Evolutionary conservation across 1,140 invertebrate genomes (phyloP).

Genomic region (Lepeophtheirus salmonis): DNA sequence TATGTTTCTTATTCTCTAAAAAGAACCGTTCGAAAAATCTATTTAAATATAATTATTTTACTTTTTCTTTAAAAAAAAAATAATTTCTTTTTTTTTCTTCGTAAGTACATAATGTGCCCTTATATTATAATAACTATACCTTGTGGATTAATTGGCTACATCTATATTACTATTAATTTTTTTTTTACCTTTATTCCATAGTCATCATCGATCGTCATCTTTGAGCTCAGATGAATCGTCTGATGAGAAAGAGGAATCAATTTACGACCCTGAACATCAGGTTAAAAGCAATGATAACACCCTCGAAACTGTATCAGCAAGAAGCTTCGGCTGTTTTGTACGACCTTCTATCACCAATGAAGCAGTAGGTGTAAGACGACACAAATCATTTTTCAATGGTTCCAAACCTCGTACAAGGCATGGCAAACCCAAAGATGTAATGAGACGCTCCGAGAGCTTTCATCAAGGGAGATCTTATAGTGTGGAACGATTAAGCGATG

Average conservation of each 20-base stretch:
- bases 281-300: background rate
- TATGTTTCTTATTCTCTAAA: too few species aligned
- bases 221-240: background rate
- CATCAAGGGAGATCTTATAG: conserved; percentile 11
- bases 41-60: too few species aligned
- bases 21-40: too few species aligned
- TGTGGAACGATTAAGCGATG: background rate
- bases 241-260: background rate
- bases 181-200: too few species aligned
- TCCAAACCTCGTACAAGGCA: background rate
- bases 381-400: conserved; percentile 15
- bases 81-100: too few species aligned
- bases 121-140: too few species aligned
- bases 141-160: too few species aligned
- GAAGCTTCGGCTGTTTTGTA: conserved; percentile 13
- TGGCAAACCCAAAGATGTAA: background rate
- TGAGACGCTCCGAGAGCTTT: conserved; percentile 10
- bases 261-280: background rate
- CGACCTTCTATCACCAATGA: background rate
- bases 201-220: background rate
- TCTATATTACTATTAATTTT: too few species aligned
- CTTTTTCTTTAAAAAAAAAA: too few species aligned
- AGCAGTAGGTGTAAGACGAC: background rate
- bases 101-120: too few species aligned
- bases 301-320: conserved; percentile 8